Evolutionary conservation across 2,113 vertebrate genomes (phyloP), one percentile per base, ranked within the genome.

Genomic region (Grammomys surdaster): DNA sequence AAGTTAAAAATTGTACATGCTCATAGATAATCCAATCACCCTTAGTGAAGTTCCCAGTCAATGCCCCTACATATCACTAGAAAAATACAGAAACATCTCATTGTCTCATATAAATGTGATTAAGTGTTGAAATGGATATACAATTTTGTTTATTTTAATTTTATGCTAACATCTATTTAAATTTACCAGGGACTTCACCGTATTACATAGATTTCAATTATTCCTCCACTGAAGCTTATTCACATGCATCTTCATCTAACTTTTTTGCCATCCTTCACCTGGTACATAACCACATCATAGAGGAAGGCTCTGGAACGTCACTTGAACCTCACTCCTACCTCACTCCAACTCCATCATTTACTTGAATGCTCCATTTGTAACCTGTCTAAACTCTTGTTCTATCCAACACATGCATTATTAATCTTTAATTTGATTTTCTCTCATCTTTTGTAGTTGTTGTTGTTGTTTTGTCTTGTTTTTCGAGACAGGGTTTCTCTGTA

Each of bases 241-340:
- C 24, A 73, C 13, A 14, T 28, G 40, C 3, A 13, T 58, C 0
- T 77, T 70, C 28, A n/a, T 3, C 12, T 28, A 31, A 9, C 0
- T 12, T 9, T 2, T 4, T 48, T 58, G 9, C 70, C 3, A 26
- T 48, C 16, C 22, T 65, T n/a, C 20, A 90, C 19, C 2, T 28
- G 13, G 54, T 36, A 1, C 31, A 20, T 12, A 69, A 13, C 11
- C 51, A 51, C 51, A 51, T 75, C 7, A 31, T 3, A 28, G 9
- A 31, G 28, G 31, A 56, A 80, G 36, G 0, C 1, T 48, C 14
- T 26, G n/a, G 0, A 33, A 22, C 4, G 0, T 28, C 7, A 11
- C 5, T 7, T n/a, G 24, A 9, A 19, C 20, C 2, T 56, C 46
- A 16, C 7, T 63, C 28, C 43, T 1, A 5, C 12, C 1, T 73